These are phyloP conservation scores for Timema podura DNA, from an alignment of 2,888 invertebrate species.

Conservation along the genomic window DNA sequence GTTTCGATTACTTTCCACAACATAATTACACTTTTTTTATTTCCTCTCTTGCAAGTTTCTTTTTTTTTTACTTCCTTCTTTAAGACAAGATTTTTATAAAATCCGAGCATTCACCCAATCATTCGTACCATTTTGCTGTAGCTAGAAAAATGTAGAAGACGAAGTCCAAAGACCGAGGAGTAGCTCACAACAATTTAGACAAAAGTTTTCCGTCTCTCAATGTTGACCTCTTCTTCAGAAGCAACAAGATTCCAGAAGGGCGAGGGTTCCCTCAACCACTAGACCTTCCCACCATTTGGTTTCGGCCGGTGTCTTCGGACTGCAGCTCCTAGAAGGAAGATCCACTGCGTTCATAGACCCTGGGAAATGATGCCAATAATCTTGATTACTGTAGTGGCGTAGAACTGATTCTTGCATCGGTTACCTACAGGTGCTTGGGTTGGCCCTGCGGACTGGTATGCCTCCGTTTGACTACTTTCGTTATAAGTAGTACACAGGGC, in stretches of 20 bases:
- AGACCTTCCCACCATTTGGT: not conserved
- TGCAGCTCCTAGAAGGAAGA: not conserved
- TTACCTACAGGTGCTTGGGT: too few species aligned
- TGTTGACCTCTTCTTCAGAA: not conserved
- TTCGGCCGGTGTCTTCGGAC: not conserved
- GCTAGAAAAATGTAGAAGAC: not conserved
- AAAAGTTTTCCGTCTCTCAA: not conserved
- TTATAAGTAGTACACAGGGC: too few species aligned
- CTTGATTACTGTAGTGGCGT: not conserved
- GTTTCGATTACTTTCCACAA: not conserved
- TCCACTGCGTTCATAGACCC: not conserved
- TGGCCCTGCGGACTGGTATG: too few species aligned
- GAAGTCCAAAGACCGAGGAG: not conserved
- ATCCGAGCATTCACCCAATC: not conserved
- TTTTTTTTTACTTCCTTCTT: not conserved
- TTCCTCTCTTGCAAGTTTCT: not conserved
- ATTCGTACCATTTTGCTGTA: not conserved
- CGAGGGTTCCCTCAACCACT: not conserved
- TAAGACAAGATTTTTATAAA: not conserved
- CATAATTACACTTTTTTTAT: not conserved
- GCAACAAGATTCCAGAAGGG: not conserved
- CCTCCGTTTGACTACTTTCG: too few species aligned
- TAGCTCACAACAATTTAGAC: not conserved
- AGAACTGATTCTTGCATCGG: too few species aligned
- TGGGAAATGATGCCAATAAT: constrained; percentile 1